Conservation (phyloP, 2,888 invertebrate genomes). For the Aspidapion aeneum region DNA sequence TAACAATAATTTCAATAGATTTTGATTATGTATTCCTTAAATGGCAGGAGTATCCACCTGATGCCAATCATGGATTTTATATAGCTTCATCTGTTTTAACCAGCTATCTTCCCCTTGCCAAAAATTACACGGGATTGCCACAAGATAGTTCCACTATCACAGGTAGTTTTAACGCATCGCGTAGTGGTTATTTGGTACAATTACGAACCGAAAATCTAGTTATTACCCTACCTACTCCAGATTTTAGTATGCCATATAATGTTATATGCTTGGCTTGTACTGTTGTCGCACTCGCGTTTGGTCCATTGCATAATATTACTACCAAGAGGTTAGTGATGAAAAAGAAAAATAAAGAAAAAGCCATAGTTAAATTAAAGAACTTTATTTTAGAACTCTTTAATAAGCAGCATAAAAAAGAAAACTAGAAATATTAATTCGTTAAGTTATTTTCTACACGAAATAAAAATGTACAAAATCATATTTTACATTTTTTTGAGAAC, state of each 20-base stretch:
- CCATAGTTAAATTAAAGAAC: constrained; percentile 35
- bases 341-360: constrained; percentile 34
- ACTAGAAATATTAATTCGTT: background rate
- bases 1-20: constrained; percentile 78
- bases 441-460: too few species aligned
- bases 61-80: constrained; percentile 98
- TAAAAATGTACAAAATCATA: too few species aligned
- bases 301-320: constrained; percentile 91
- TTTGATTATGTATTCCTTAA: constrained; percentile 96
- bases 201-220: constrained; percentile 80
- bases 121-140: constrained; percentile 76
- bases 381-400: constrained; percentile 20
- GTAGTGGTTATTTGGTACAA: constrained; percentile 67
- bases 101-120: constrained; percentile 70
- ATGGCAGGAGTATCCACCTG: constrained; percentile 99
- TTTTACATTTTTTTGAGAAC: too few species aligned
- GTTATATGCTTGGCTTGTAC: constrained; percentile 99
- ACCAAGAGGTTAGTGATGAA: constrained; percentile 73
- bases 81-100: constrained; percentile 85
- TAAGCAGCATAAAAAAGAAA: constrained; percentile 10
- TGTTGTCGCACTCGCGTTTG: constrained; percentile 93
- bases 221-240: constrained; percentile 94
- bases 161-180: constrained; percentile 63
- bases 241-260: constrained; percentile 99
- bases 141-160: constrained; percentile 64